phyloP scores from a whole-genome alignment of 35 echinoderm and acorn worm species.

The Lytechinus variegatus region DNA sequence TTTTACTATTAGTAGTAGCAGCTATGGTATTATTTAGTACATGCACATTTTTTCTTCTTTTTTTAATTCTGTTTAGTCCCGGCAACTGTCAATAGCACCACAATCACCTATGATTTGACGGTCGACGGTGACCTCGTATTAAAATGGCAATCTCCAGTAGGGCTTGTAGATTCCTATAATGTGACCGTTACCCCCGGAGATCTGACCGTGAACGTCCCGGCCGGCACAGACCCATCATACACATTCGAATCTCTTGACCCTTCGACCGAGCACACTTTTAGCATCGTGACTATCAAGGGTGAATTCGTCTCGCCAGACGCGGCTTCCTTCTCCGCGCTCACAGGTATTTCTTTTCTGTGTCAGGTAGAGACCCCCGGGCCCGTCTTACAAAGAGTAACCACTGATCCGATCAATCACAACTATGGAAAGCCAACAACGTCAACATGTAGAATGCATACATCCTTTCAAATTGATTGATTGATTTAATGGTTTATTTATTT shows the following conservation, averaged over 20 bases:
- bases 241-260: not conserved
- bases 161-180: not conserved
- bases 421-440: too few relatives aligned
- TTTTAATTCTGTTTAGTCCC: not conserved
- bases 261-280: not conserved
- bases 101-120: not conserved
- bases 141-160: not conserved
- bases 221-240: not conserved
- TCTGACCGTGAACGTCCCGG: not conserved
- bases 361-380: too few relatives aligned
- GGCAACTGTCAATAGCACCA: not conserved
- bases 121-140: not conserved
- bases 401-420: too few relatives aligned
- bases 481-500: too few relatives aligned
- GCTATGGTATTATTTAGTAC: too few relatives aligned
- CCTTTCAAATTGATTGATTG: too few relatives aligned
- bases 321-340: not conserved
- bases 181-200: not conserved
- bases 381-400: too few relatives aligned
- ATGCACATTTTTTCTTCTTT: not conserved
- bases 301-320: not conserved
- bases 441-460: too few relatives aligned
- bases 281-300: not conserved
- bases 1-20: too few relatives aligned
- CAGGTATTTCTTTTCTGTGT: not conserved